A percentile compares a stretch with the other conserved stretches of the same genome.
Evolutionary conservation across 2,113 vertebrate genomes (phyloP).

Genomic region (Arothron firmamentum): DNA sequence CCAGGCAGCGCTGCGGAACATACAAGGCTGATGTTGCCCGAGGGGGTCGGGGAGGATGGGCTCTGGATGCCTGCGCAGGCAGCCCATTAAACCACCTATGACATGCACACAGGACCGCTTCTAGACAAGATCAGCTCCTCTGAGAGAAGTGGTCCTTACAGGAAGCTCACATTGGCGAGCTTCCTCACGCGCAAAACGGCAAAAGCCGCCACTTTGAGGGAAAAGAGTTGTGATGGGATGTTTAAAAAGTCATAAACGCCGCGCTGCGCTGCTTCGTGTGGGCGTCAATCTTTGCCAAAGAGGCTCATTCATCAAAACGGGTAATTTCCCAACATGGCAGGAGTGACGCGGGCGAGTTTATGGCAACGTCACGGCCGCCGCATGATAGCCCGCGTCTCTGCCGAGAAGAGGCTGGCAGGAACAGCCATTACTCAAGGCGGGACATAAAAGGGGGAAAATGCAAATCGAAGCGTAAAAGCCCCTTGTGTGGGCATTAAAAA

Average conservation of each 20-base stretch:
- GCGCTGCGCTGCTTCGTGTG: background rate
- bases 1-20: slow-evolving; percentile 38
- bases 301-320: slow-evolving; percentile 16
- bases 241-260: slow-evolving; percentile 30
- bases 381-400: slow-evolving; percentile 46
- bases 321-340: slow-evolving; percentile 31
- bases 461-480: slow-evolving; percentile 62
- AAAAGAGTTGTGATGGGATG: slow-evolving; percentile 18
- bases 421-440: slow-evolving; percentile 57
- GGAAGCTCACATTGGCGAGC: slow-evolving; percentile 30
- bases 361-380: slow-evolving; percentile 39
- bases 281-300: slow-evolving; percentile 1
- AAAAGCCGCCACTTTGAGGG: slow-evolving; percentile 7
- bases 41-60: slow-evolving; percentile 38
- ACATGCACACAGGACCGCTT: slow-evolving; percentile 29
- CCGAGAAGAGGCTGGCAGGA: slow-evolving; percentile 41
- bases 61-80: slow-evolving; percentile 45
- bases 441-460: slow-evolving; percentile 58
- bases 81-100: slow-evolving; percentile 45
- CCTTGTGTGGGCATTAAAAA: slow-evolving; percentile 31
- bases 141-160: slow-evolving; percentile 36
- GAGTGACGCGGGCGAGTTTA: background rate
- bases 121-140: slow-evolving; percentile 41
- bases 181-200: background rate
- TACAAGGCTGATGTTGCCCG: slow-evolving; percentile 40